Evolutionary conservation across 2,888 invertebrate genomes (phyloP), one percentile per base, ranked within the genome.

Genomic region (Drosophila macrospina): DNA sequence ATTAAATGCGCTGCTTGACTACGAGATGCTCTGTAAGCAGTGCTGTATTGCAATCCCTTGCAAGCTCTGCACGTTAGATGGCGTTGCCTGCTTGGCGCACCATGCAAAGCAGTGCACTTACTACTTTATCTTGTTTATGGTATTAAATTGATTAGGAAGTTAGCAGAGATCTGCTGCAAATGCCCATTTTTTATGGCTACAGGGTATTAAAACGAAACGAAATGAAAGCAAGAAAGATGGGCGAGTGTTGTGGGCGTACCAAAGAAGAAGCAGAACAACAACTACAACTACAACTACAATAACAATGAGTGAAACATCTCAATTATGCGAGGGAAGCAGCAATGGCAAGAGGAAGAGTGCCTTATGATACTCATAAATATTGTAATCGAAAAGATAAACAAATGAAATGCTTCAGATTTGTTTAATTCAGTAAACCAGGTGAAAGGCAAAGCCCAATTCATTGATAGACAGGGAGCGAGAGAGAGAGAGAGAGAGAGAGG

Each of bases 361-460:
- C 34, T 36, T 13, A 6, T 36, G 11, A 39, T 28, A 26, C 47
- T 16, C n/a, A 11, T 54, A 41, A 54, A 41, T 16, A 20, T 45
- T 15, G 28, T 8, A 26, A 10, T 15, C 15, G 15, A 45, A 26
- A 20, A 34, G 39, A 39, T 48, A 60, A 60, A 47, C 28, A 60
- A 69, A 50, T 50, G 8, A 59, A 50, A 39, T 70, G 51, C 55
- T 47, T 47, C 51, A 70, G 36, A 52, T 70, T 52, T 62, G 52
- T 50, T 36, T 11, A 16, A 13, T 30, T 8, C 37, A 52, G 20
- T 16, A 55, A 65, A 52, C 60, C 73, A 73, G 81, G 88, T 88
- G 88, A 82, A 88, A 82, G 82, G 82, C 88, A 86, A 70, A 74
- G 69, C 57, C 41, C 45, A 67, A 60, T 86, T 72, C 64, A 76